Percentiles rank a stretch among this genome's conserved stretches.
These are phyloP conservation scores for Epirrita christyi DNA, from an alignment of 2,888 invertebrate species.

Conservation along the genomic window DNA sequence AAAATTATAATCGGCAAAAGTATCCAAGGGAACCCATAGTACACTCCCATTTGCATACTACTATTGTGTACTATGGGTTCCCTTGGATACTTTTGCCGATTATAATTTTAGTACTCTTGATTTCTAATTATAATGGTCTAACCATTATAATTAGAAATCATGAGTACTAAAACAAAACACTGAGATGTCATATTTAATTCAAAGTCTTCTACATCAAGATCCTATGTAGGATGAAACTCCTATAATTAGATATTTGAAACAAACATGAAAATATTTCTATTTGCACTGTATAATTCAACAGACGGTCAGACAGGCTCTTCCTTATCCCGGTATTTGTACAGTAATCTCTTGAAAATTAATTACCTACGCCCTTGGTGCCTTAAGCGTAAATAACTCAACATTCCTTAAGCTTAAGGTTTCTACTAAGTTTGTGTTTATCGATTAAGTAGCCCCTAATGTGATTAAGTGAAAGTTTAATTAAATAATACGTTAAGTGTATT, in stretches of 20 bases:
- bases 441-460: slow-evolving; percentile 32
- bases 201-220: not conserved
- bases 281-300: slow-evolving; percentile 65
- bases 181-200: too few relatives aligned
- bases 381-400: slow-evolving; percentile 50
- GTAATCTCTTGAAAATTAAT: slow-evolving; percentile 82
- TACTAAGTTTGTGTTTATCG: slow-evolving; percentile 46
- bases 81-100: too few relatives aligned
- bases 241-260: slow-evolving; percentile 36
- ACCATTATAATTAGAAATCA: too few relatives aligned
- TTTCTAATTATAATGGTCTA: too few relatives aligned
- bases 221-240: not conserved
- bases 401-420: slow-evolving; percentile 56
- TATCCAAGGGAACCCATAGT: too few relatives aligned
- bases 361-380: slow-evolving; percentile 51
- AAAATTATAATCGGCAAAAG: too few relatives aligned
- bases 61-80: too few relatives aligned
- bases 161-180: too few relatives aligned
- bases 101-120: too few relatives aligned
- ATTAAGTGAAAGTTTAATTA: slow-evolving; percentile 32
- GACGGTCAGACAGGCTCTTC: slow-evolving; percentile 60
- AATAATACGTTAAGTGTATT: slow-evolving; percentile 8
- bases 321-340: slow-evolving; percentile 72
- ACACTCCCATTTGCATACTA: too few relatives aligned
- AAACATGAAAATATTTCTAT: slow-evolving; percentile 49